Evolutionary conservation across 2,797 vertebrate genomes (phyloP).

Genomic region (Myotis findleyi): DNA sequence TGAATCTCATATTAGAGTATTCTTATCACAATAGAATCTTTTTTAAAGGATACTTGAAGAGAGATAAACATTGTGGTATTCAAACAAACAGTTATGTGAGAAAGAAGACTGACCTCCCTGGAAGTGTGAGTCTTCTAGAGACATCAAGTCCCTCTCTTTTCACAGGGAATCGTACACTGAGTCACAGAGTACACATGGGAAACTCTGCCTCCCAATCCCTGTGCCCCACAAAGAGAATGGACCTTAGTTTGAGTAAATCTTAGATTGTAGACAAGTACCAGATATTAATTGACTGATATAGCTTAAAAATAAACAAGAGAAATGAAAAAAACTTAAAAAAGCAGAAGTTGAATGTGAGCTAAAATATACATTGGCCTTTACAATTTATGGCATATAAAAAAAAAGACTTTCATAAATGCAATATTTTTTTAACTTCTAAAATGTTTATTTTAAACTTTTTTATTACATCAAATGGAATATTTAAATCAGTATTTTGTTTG

Average conservation of each 20-base stretch:
- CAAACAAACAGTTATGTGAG: background rate
- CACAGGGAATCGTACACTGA: background rate
- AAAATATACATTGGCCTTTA: background rate
- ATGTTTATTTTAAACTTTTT: slow-evolving; percentile 20
- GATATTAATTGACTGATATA: background rate
- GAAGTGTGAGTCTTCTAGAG: background rate
- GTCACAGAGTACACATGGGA: background rate
- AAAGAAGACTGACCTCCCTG: background rate
- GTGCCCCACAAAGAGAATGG: background rate
- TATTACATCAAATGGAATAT: slow-evolving; percentile 44
- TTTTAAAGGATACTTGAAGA: background rate
- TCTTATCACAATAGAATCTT: background rate
- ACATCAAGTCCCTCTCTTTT: background rate
- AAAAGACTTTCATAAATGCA: slow-evolving; percentile 14
- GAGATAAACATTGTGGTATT: background rate
- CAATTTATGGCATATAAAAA: background rate
- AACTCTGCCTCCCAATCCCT: background rate
- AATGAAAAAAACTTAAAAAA: background rate
- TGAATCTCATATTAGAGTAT: background rate
- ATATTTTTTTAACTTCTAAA: slow-evolving; percentile 14
- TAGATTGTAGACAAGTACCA: background rate
- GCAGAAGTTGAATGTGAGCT: background rate
- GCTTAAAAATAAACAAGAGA: background rate
- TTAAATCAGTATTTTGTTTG: slow-evolving; percentile 65
- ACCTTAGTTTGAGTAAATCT: background rate